Evolutionary conservation across 2,113 vertebrate genomes (phyloP), one percentile per base, ranked within the genome.

Genomic region (Ciconia stormi): DNA sequence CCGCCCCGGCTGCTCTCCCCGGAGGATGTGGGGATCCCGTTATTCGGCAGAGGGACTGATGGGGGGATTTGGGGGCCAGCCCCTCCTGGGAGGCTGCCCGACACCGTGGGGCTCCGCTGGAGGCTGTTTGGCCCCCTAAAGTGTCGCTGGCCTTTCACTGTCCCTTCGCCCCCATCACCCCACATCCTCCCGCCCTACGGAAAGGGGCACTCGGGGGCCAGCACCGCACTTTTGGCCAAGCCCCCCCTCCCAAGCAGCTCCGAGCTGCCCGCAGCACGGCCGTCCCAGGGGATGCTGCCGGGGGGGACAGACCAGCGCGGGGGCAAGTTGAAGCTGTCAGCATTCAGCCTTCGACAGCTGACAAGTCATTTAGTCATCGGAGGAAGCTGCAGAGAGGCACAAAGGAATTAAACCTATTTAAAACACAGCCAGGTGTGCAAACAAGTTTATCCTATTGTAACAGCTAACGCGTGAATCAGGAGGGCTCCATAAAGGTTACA

Each of bases 341-440:
- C 82, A 0, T 5, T 85, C 74, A 40, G 38, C 65, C 71, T 7
- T 6, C 52, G 0, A 4, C 67, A 27, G 87, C 92, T 66, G 91
- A 50, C 55, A 25, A 81, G 67, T 32, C 94, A 4, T 36, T 67
- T 29, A 92, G 18, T 69, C 91, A 42, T 36, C 27, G 7, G 23
- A 38, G 92, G 78, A 34, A 46, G 72, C 95, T 29, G 69, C 5
- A 4, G 92, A 53, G 84, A 90, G 90, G 61, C 92, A 63, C 90
- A 3, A 10, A 92, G 96, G 85, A 87, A 95, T 97, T 70, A 46
- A 90, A 83, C 18, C 92, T 62, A 36, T 84, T 91, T 91, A 89
- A 96, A 93, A 73, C 71, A 13, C 93, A 88, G 92, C 95, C 97
- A 96, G 97, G 95, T 97, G 95, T 78, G 95, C 96, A 94, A 96